Conservation (phyloP, 2,113 vertebrate genomes). For the Rissa tridactyla region DNA sequence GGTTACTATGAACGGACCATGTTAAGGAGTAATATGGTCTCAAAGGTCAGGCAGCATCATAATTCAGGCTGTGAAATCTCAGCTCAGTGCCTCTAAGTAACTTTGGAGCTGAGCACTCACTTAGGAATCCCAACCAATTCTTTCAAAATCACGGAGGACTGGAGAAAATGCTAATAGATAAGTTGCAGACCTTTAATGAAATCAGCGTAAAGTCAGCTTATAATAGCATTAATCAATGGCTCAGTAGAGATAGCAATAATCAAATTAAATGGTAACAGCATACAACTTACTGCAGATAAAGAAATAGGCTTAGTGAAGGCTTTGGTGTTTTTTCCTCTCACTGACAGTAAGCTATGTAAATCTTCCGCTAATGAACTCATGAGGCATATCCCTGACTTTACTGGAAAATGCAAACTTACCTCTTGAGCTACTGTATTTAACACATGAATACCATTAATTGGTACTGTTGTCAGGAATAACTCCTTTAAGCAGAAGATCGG, state of each 20-base stretch:
- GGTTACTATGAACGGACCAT: neutral
- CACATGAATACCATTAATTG: neutral
- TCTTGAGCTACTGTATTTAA: neutral
- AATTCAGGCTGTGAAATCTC: neutral
- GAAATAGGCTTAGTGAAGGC: neutral
- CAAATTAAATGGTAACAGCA: slow-evolving; percentile 10
- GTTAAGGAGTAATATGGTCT: neutral
- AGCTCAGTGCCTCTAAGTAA: neutral
- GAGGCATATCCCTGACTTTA: neutral
- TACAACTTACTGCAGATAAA: neutral
- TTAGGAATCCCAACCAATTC: neutral
- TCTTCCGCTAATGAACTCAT: neutral
- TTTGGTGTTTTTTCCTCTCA: neutral
- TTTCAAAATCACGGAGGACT: neutral
- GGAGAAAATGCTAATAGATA: neutral
- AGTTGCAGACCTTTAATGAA: neutral
- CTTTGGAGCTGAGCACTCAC: neutral
- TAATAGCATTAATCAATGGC: neutral
- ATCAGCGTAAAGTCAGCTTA: neutral
- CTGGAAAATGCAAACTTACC: neutral
- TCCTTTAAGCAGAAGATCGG: neutral
- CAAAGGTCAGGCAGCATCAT: neutral
- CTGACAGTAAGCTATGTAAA: neutral
- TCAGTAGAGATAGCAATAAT: neutral
- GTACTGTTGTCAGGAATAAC: neutral